Conservation (phyloP, 1,140 invertebrate species). For the Theocolax elegans region DNA sequence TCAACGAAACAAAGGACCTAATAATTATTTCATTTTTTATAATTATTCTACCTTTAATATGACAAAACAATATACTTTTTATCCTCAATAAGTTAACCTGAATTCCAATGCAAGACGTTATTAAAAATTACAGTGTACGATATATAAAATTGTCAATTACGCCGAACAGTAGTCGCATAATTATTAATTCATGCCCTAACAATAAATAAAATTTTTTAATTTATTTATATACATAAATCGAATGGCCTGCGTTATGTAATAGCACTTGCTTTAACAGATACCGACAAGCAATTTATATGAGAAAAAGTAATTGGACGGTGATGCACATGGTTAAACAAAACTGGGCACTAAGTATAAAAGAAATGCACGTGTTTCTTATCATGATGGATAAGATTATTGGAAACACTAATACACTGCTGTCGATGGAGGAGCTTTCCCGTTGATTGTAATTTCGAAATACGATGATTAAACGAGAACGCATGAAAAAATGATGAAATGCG, state of each 20-base stretch:
- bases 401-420: neutral
- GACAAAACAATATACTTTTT: neutral
- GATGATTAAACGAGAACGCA: neutral
- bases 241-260: too few relatives aligned
- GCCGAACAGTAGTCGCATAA: too few relatives aligned
- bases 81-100: neutral
- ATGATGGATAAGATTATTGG: conserved; percentile 4
- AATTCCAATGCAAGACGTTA: too few relatives aligned
- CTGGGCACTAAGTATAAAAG: neutral
- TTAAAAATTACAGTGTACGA: too few relatives aligned
- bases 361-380: conserved; percentile 19
- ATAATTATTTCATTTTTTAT: too few relatives aligned
- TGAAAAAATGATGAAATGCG: neutral
- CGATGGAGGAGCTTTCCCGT: neutral
- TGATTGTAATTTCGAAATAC: conserved; percentile 15
- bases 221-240: too few relatives aligned
- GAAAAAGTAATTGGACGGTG: neutral
- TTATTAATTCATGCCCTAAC: too few relatives aligned
- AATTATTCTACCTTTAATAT: too few relatives aligned
- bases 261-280: too few relatives aligned
- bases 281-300: too few relatives aligned
- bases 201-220: too few relatives aligned
- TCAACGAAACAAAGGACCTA: neutral
- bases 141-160: too few relatives aligned
- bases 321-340: neutral